Percentiles rank a stretch among this genome's conserved stretches.
phyloP scores from a whole-genome alignment of 2,888 invertebrate genomes.

The Pyrrhosoma nymphula region DNA sequence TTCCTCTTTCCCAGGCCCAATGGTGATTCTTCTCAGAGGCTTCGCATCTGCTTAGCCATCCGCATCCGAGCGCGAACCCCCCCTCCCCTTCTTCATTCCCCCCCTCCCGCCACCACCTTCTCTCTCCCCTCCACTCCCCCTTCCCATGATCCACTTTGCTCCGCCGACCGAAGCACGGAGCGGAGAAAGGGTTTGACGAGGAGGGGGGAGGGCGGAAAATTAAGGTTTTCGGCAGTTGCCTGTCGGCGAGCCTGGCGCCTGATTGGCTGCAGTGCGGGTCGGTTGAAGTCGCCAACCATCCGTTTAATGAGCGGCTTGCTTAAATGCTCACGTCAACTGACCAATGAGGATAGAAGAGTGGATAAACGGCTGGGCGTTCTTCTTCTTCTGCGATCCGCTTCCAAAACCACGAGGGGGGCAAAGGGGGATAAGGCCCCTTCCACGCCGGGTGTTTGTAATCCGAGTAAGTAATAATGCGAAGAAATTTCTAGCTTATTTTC shows the following conservation, averaged over 20 bases:
- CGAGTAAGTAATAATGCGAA: too few species aligned
- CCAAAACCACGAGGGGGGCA: not conserved
- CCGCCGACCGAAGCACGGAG: not conserved
- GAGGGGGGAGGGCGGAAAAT: not conserved
- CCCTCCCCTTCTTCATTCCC: too few species aligned
- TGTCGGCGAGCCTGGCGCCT: not conserved
- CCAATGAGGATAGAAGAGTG: not conserved
- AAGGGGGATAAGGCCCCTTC: not conserved
- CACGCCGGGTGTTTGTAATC: too few species aligned
- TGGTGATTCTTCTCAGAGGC: too few species aligned
- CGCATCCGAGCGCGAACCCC: too few species aligned
- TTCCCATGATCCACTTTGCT: not conserved
- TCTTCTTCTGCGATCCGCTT: not conserved
- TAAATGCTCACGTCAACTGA: constrained; percentile 28
- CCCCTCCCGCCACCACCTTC: too few species aligned
- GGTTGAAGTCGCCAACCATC: constrained; percentile 12
- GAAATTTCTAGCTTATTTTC: too few species aligned
- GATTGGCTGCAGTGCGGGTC: constrained; percentile 27
- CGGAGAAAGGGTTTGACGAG: not conserved
- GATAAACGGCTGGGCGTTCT: not conserved
- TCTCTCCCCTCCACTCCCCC: not conserved
- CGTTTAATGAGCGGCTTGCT: constrained; percentile 33
- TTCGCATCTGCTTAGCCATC: too few species aligned
- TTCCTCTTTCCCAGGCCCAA: too few species aligned
- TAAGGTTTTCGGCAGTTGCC: too few species aligned